Evolutionary conservation across 2,113 vertebrate species (phyloP), one percentile per base, ranked within the genome.

Genomic region (Neotragus pygmaeus): DNA sequence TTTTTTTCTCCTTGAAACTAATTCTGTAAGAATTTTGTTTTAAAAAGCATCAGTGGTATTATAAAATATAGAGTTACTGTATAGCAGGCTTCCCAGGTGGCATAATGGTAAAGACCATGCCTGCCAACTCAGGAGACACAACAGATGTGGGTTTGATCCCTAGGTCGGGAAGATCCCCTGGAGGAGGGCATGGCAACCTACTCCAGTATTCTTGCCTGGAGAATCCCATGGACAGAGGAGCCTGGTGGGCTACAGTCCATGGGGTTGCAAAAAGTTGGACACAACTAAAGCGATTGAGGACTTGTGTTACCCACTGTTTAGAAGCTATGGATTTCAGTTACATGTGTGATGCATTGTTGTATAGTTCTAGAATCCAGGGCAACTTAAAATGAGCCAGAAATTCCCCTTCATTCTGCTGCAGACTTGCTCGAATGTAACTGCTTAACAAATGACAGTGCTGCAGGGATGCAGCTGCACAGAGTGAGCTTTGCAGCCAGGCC

Each of bases 1-100:
- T 36, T 36, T 57, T 89, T 96, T 60, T 73, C 70, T 49, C 88
- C 62, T 91, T 81, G 45, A 94, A 66, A 17, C 23, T 73, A 49
- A 30, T 14, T 53, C 47, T 39, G 6, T 30, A 45, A 75, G 43
- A 53, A 81, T 45, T 75, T 85, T 78, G 7, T 78, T 85, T 28
- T 33, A 33, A 93, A 89, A 53, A 14, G n/a, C 4, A 39, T 70
- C 27, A 13, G 66, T n/a, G 13, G 4, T 4, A 4, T 7, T 49
- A 57, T 43, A 14, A 36, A 78, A 33, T 15, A 27, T 16, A 14
- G 47, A 45, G 4, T 49, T 27, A 39, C 55, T 28, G 7, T 33
- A 30, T 0, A 15, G 45, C 5, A 55, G 21, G 36, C 36, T 39
- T 73, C 66, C 21, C 10, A 70, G 36, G 66, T 39, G 10, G 66